These are phyloP conservation scores for Archivesica marissinica DNA, from an alignment of 1,140 invertebrate species.

Conservation along the genomic window DNA sequence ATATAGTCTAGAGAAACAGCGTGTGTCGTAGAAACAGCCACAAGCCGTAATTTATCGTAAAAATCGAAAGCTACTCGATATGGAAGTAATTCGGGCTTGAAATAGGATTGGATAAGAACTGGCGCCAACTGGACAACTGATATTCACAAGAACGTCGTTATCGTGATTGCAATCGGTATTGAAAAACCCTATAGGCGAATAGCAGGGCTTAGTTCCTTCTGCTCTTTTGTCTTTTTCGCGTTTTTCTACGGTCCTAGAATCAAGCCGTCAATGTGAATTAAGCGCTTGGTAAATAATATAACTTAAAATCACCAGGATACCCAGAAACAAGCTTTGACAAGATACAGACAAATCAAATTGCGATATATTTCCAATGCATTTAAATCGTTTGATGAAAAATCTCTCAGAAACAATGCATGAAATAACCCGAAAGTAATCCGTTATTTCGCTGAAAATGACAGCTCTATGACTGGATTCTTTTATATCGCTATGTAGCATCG, in stretches of 20 bases:
- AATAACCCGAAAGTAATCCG: conserved; percentile 46
- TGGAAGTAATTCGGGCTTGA: conserved; percentile 29
- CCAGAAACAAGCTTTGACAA: conserved; percentile 48
- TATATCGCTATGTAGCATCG: conserved; percentile 42
- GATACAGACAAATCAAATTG: conserved; percentile 31
- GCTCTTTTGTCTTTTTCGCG: conserved; percentile 39
- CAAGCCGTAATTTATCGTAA: background rate
- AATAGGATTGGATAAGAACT: conserved; percentile 40
- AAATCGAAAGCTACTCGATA: conserved; percentile 10
- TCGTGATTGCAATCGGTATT: conserved; percentile 56
- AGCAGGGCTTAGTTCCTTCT: conserved; percentile 30
- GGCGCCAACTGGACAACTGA: conserved; percentile 45
- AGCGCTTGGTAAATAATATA: conserved; percentile 37
- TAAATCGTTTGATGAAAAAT: conserved; percentile 41
- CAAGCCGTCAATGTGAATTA: conserved; percentile 46
- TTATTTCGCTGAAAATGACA: conserved; percentile 3
- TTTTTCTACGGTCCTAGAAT: conserved; percentile 23
- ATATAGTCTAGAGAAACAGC: background rate
- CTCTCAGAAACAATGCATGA: conserved; percentile 34
- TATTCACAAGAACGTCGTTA: conserved; percentile 44
- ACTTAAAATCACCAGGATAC: conserved; percentile 20
- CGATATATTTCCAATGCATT: conserved; percentile 63
- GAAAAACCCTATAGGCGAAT: conserved; percentile 57
- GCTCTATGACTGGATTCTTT: background rate
- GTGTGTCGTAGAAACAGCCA: background rate